phyloP scores from a whole-genome alignment of 2,888 invertebrate species.

The Ectobius pallidus region DNA sequence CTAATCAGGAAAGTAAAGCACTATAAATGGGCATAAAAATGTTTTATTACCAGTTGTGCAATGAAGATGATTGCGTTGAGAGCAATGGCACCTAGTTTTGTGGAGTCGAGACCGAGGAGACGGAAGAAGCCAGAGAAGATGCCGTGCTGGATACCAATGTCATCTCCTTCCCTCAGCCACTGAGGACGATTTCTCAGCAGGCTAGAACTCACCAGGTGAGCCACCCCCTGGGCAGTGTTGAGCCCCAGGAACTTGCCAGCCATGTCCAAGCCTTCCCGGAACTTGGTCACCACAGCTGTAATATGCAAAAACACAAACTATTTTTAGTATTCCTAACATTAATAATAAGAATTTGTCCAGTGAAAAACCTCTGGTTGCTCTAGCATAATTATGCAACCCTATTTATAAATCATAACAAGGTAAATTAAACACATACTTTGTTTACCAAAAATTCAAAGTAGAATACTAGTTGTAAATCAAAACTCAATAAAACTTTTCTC shows the following conservation, averaged over 20 bases:
- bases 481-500: no score
- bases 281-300: slow-evolving; percentile 48
- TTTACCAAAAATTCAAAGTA: no score
- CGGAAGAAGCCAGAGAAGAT: slow-evolving; percentile 54
- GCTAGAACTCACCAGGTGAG: slow-evolving; percentile 41
- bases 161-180: slow-evolving; percentile 1
- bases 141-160: not conserved
- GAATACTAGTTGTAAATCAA: no score
- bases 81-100: slow-evolving; percentile 79
- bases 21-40: no score
- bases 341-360: no score
- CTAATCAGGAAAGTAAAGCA: no score
- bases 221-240: slow-evolving; percentile 56
- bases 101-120: slow-evolving; percentile 76
- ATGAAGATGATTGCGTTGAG: slow-evolving; percentile 83
- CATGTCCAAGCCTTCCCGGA: slow-evolving; percentile 58
- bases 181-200: slow-evolving; percentile 30
- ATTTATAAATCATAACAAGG: no score
- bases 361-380: no score
- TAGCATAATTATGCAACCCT: no score
- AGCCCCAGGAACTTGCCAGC: slow-evolving; percentile 59
- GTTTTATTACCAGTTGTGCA: slow-evolving; percentile 84
- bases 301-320: no score
- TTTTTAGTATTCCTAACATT: no score
- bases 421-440: no score